Evolutionary conservation across 2,113 vertebrate species (phyloP).

Genomic region (Dipodomys ordii): DNA sequence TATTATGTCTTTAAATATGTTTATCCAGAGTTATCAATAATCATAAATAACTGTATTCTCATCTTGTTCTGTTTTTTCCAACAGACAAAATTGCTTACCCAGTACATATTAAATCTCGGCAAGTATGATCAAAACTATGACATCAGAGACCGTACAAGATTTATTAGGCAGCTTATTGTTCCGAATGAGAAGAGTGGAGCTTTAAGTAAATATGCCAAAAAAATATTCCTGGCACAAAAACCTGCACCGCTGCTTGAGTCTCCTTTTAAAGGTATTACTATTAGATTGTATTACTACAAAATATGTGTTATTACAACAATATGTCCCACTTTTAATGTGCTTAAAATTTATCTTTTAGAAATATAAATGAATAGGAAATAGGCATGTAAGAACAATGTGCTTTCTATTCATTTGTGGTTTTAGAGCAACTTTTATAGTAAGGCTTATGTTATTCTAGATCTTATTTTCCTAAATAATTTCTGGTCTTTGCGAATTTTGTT

Average conservation of each 20-base stretch:
- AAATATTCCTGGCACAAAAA: constrained; percentile 97
- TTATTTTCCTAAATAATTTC: constrained; percentile 73
- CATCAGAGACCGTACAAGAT: constrained; percentile 98
- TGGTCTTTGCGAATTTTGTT: constrained; percentile 69
- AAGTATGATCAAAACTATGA: constrained; percentile 99
- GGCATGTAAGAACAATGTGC: not conserved
- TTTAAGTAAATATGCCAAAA: constrained; percentile 97
- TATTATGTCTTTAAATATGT: constrained; percentile 97
- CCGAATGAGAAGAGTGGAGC: constrained; percentile 96
- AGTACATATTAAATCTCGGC: constrained; percentile 98
- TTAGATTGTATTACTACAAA: constrained; percentile 74
- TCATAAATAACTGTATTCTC: constrained; percentile 94
- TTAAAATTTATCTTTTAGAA: constrained; percentile 77
- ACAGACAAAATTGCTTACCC: constrained; percentile 99
- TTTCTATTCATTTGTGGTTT: constrained; percentile 58
- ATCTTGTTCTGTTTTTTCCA: constrained; percentile 86
- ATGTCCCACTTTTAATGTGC: constrained; percentile 67
- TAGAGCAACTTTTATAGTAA: constrained; percentile 53
- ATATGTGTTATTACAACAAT: constrained; percentile 68
- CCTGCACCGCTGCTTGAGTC: constrained; percentile 97
- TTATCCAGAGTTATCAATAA: constrained; percentile 99
- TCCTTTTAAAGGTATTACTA: constrained; percentile 95
- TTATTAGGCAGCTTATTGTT: constrained; percentile 99
- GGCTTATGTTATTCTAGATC: constrained; percentile 58
- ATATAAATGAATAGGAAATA: constrained; percentile 76